Evolutionary conservation across 2,113 vertebrate species (phyloP).

Genomic region (Zapornia atra): DNA sequence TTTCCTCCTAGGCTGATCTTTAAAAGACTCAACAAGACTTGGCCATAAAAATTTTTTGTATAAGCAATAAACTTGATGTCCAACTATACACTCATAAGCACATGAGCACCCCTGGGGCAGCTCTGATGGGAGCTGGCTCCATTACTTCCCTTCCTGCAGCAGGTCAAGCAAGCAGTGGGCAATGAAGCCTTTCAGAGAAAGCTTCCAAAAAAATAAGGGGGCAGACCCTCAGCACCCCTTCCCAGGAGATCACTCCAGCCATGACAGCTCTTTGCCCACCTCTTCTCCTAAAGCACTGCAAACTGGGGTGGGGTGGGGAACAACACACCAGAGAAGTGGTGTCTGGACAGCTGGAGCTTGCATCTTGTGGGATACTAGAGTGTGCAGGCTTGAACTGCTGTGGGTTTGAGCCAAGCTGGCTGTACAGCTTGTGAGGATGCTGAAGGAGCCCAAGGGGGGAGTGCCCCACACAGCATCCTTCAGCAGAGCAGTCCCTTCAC

Average conservation of each 20-base stretch:
- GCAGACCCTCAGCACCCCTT: background rate
- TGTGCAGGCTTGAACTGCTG: background rate
- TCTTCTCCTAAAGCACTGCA: background rate
- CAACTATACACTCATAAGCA: background rate
- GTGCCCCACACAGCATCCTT: background rate
- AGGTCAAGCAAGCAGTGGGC: background rate
- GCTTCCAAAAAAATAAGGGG: background rate
- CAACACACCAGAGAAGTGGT: background rate
- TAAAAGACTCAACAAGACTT: constrained; percentile 19
- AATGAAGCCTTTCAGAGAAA: background rate
- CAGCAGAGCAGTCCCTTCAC: background rate
- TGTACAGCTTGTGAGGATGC: background rate
- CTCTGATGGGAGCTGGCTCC: fast-evolving
- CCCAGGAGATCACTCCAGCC: background rate
- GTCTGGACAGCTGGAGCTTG: background rate
- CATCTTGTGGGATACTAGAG: background rate
- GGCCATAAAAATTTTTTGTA: background rate
- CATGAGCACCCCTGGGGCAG: background rate
- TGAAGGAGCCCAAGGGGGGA: background rate
- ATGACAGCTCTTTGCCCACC: background rate
- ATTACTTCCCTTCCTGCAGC: background rate
- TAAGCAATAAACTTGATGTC: background rate
- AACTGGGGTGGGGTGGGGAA: fast-evolving
- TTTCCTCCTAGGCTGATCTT: constrained; percentile 7
- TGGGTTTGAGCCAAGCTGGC: background rate